Conservation (phyloP, 2,888 invertebrate genomes). For the Tridacna gigas region DNA sequence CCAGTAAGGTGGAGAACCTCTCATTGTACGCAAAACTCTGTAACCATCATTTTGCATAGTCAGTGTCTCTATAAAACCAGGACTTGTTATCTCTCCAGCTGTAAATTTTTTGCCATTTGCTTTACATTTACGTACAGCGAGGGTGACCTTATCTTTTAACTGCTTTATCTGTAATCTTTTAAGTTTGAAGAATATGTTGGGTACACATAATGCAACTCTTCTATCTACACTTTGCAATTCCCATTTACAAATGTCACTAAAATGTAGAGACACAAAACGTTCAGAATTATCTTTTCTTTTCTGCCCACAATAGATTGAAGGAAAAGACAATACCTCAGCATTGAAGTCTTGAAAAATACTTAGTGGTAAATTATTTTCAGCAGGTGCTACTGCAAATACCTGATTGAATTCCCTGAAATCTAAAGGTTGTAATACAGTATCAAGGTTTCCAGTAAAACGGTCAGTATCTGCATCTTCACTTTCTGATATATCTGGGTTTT, state of each 20-base stretch:
- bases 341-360: constrained; percentile 30
- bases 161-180: constrained; percentile 45
- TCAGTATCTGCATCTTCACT: constrained; percentile 23
- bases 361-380: constrained; percentile 36
- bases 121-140: constrained; percentile 46
- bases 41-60: constrained; percentile 46
- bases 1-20: constrained; percentile 56
- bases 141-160: constrained; percentile 39
- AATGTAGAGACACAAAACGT: constrained; percentile 39
- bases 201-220: constrained; percentile 36
- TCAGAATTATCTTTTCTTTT: constrained; percentile 25
- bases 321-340: constrained; percentile 43
- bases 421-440: constrained; percentile 36
- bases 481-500: no score
- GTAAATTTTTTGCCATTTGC: constrained; percentile 29
- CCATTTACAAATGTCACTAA: constrained; percentile 47
- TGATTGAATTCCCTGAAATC: constrained; percentile 52
- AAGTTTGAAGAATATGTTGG: no score
- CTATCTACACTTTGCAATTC: constrained; percentile 48
- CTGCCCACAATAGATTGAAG: constrained; percentile 39
- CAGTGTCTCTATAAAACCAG: constrained; percentile 42
- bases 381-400: constrained; percentile 38
- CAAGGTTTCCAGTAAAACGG: constrained; percentile 28
- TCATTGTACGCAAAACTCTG: constrained; percentile 36
- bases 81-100: constrained; percentile 39